Conservation (phyloP, 2,888 invertebrate species). For the Aelia acuminata region DNA sequence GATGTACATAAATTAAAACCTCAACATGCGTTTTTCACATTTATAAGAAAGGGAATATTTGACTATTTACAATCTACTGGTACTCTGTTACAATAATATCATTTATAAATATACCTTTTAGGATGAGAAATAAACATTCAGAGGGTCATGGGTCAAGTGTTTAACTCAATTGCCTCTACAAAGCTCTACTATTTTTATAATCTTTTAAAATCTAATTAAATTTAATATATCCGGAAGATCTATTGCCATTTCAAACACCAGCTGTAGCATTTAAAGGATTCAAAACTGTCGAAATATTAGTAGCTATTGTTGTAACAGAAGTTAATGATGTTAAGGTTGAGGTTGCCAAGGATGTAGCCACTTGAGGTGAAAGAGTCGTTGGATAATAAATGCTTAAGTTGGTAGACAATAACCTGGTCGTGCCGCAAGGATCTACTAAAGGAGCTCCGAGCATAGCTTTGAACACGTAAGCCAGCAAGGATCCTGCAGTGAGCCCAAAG, state of each 20-base stretch:
- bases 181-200: neutral
- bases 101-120: neutral
- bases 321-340: conserved; percentile 35
- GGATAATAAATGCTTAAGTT: conserved; percentile 10
- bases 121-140: conserved; percentile 40
- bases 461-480: conserved; percentile 86
- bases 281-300: conserved; percentile 33
- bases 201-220: neutral
- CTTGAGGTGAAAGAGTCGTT: conserved; percentile 17
- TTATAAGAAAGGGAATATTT: neutral
- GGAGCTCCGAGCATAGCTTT: conserved; percentile 71
- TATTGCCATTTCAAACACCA: neutral
- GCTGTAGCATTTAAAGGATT: conserved; percentile 13
- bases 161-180: conserved; percentile 11
- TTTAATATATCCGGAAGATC: conserved; percentile 12
- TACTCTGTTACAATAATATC: conserved; percentile 4
- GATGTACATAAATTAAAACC: conserved; percentile 4
- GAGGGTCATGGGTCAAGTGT: neutral
- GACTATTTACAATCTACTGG: neutral
- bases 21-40: neutral
- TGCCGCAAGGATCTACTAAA: conserved; percentile 61
- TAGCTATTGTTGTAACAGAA: conserved; percentile 25
- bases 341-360: neutral
- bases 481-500: conserved; percentile 87
- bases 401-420: neutral